Evolutionary conservation across 2,113 vertebrate species (phyloP).

Genomic region (Oophaga pumilio): DNA sequence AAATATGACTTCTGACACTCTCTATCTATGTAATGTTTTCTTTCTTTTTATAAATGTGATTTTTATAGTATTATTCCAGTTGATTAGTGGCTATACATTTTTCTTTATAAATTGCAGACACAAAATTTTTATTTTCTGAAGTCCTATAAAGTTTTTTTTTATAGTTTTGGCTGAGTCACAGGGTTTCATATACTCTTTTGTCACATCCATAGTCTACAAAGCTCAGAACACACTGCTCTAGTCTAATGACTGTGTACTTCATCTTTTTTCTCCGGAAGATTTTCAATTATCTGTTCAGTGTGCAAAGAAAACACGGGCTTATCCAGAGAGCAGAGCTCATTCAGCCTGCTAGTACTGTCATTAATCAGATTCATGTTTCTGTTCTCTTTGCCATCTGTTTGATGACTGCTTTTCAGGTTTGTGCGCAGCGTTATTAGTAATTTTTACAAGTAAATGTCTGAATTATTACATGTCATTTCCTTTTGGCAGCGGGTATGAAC

Average conservation of each 20-base stretch:
- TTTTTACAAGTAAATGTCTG: constrained; percentile 55
- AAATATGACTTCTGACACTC: background rate
- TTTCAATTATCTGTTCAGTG: constrained; percentile 64
- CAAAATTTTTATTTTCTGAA: background rate
- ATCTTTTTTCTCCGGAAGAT: constrained; percentile 58
- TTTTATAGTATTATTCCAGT: background rate
- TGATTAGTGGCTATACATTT: background rate
- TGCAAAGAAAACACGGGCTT: constrained; percentile 49
- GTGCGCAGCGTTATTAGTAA: background rate
- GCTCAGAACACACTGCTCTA: constrained; percentile 61
- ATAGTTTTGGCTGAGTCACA: constrained; percentile 53
- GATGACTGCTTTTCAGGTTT: constrained; percentile 56
- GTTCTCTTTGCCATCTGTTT: constrained; percentile 65
- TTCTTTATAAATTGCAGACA: background rate
- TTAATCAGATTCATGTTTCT: constrained; percentile 62
- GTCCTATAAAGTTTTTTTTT: background rate
- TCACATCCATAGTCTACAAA: constrained; percentile 58
- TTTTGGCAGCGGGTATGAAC: constrained; percentile 73
- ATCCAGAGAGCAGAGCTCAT: constrained; percentile 53
- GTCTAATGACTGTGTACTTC: constrained; percentile 56
- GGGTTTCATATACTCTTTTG: constrained; percentile 64
- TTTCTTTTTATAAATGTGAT: background rate
- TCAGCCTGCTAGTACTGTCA: constrained; percentile 60
- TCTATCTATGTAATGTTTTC: background rate
- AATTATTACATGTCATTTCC: constrained; percentile 42